A percentile compares a stretch with the other conserved stretches of the same genome.
These are phyloP conservation scores for Stenoptilia bipunctidactyla DNA, from an alignment of 2,888 invertebrate species.

Conservation along the genomic window DNA sequence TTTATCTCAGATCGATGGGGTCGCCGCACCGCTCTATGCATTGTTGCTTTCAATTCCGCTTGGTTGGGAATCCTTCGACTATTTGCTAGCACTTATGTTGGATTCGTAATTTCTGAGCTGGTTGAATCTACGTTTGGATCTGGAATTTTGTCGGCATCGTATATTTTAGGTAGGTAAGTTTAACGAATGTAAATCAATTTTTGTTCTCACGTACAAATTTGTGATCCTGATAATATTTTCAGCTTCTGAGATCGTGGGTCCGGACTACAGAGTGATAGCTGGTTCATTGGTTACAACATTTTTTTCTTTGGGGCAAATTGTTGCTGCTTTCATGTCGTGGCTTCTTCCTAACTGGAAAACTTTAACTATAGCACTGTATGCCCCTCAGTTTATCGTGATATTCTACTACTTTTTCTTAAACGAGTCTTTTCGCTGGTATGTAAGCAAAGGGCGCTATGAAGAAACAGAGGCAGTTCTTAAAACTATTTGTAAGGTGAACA, in stretches of 20 bases:
- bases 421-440: conserved; percentile 83
- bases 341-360: conserved; percentile 77
- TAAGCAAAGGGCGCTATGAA: conserved; percentile 76
- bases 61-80: conserved; percentile 77
- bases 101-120: conserved; percentile 79
- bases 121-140: conserved; percentile 78
- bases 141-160: conserved; percentile 79
- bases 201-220: too few relatives aligned
- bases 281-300: conserved; percentile 80
- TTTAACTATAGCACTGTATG: conserved; percentile 76
- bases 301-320: conserved; percentile 81
- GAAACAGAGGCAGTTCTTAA: conserved; percentile 74
- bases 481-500: conserved; percentile 75
- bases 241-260: conserved; percentile 85
- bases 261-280: conserved; percentile 78
- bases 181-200: too few relatives aligned
- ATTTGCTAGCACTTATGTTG: conserved; percentile 76
- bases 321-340: conserved; percentile 79
- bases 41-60: conserved; percentile 73
- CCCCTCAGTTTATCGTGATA: conserved; percentile 77
- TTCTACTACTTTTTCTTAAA: conserved; percentile 79
- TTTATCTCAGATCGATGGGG: conserved; percentile 82
- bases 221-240: too few relatives aligned
- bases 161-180: conserved; percentile 75
- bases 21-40: conserved; percentile 72